These are phyloP conservation scores for Byasa hedistus DNA, from an alignment of 2,888 invertebrate genomes.

Conservation along the genomic window DNA sequence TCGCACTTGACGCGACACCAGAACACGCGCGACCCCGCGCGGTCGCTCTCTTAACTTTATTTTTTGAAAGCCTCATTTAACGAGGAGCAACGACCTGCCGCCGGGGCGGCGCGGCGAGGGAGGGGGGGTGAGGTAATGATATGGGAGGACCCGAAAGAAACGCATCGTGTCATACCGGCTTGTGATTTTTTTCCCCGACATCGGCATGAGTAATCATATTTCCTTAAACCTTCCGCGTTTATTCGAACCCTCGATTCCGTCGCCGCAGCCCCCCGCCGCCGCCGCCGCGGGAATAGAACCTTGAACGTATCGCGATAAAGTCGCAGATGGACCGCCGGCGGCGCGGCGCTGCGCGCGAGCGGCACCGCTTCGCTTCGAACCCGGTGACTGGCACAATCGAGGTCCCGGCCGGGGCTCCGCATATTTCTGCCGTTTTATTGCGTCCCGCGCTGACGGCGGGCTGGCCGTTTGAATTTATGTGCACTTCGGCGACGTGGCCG, in stretches of 20 bases:
- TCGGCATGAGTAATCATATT: constrained; percentile 79
- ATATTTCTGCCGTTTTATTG: constrained; percentile 74
- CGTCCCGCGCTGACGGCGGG: constrained; percentile 52
- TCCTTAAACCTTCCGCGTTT: constrained; percentile 76
- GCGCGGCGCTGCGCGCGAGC: constrained; percentile 71
- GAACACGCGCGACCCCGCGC: too few relatives aligned
- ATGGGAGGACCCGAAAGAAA: constrained; percentile 25
- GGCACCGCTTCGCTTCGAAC: constrained; percentile 59
- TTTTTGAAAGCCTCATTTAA: neutral
- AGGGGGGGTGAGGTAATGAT: too few relatives aligned
- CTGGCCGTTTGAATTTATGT: constrained; percentile 32
- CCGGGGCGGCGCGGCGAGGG: too few relatives aligned
- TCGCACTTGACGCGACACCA: too few relatives aligned
- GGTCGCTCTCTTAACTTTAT: too few relatives aligned
- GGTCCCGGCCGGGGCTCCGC: constrained; percentile 57
- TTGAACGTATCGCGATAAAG: constrained; percentile 54
- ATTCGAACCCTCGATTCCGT: constrained; percentile 48
- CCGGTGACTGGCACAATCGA: constrained; percentile 76
- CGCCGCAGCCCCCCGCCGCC: constrained; percentile 39
- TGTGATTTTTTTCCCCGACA: constrained; percentile 74
- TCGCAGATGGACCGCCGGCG: constrained; percentile 51
- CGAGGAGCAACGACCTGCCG: constrained; percentile 45
- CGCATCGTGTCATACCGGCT: constrained; percentile 60
- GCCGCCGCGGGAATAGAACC: constrained; percentile 51
- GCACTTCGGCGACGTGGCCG: too few relatives aligned